Percentiles rank a stretch among this genome's conserved stretches.
Conservation (phyloP, 2,888 invertebrate species). For the Odontothrips loti region DNA sequence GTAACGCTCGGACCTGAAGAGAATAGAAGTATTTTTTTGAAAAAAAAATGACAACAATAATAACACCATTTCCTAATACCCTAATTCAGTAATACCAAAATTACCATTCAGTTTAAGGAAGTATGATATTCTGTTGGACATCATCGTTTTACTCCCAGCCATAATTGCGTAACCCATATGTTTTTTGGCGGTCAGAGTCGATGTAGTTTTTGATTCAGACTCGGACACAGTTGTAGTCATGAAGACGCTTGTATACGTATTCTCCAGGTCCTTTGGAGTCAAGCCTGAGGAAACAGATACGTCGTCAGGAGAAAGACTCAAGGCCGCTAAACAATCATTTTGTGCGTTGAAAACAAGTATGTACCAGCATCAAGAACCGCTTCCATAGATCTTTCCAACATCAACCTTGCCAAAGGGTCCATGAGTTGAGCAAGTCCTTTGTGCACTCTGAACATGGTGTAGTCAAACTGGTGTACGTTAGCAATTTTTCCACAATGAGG, state of each 20-base stretch:
- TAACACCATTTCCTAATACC: too few relatives aligned
- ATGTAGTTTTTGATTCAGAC: neutral
- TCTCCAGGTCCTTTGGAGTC: neutral
- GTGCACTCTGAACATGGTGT: neutral
- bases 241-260: neutral
- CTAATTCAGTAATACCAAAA: too few relatives aligned
- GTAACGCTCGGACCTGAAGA: neutral
- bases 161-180: neutral
- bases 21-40: neutral
- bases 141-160: neutral
- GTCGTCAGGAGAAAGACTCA: too few relatives aligned
- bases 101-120: neutral
- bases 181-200: neutral
- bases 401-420: neutral
- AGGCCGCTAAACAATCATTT: neutral
- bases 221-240: conserved; percentile 2
- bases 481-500: neutral
- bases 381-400: conserved; percentile 2
- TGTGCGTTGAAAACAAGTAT: neutral
- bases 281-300: neutral
- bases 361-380: neutral
- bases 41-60: too few relatives aligned
- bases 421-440: neutral
- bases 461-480: neutral
- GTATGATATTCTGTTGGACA: neutral